A percentile compares a stretch with the other conserved stretches of the same genome.
phyloP scores from a whole-genome alignment of 2,888 invertebrate genomes.

The Ametastegia equiseti region DNA sequence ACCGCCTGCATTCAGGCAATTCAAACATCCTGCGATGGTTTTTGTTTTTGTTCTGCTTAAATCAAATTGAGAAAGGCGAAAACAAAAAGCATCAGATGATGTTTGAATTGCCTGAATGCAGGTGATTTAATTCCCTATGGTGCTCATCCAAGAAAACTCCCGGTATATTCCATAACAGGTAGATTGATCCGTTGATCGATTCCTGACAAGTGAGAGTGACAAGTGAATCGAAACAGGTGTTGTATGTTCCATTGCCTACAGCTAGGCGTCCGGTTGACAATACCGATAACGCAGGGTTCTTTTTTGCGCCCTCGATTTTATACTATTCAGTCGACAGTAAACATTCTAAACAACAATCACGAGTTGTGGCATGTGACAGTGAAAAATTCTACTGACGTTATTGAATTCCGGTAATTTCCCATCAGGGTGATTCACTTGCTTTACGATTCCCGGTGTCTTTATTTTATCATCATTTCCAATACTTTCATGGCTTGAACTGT shows the following conservation, averaged over 20 bases:
- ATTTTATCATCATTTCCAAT: not conserved
- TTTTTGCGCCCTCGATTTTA: not conserved
- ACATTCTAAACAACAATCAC: not conserved
- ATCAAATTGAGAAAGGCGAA: too few relatives aligned
- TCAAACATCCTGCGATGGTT: too few relatives aligned
- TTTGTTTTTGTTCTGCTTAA: too few relatives aligned
- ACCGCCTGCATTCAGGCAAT: too few relatives aligned
- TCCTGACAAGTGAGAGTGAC: not conserved
- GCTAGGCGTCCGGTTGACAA: not conserved
- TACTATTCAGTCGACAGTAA: not conserved
- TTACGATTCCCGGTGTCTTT: not conserved
- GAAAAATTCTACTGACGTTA: not conserved
- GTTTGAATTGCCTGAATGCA: too few relatives aligned
- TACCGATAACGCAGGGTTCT: not conserved
- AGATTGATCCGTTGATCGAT: not conserved
- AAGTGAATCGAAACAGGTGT: not conserved
- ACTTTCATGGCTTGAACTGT: not conserved
- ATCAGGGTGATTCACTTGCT: not conserved
- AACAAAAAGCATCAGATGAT: too few relatives aligned
- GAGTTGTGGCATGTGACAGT: slow-evolving; percentile 17
- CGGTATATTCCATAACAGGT: too few relatives aligned
- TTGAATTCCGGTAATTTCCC: not conserved
- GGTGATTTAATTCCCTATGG: too few relatives aligned
- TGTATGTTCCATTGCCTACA: not conserved
- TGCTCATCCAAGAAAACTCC: too few relatives aligned